A percentile compares a stretch with the other conserved stretches of the same genome.
These are phyloP conservation scores for Megaleporinus macrocephalus DNA, from an alignment of 2,113 vertebrate genomes.

Conservation along the genomic window DNA sequence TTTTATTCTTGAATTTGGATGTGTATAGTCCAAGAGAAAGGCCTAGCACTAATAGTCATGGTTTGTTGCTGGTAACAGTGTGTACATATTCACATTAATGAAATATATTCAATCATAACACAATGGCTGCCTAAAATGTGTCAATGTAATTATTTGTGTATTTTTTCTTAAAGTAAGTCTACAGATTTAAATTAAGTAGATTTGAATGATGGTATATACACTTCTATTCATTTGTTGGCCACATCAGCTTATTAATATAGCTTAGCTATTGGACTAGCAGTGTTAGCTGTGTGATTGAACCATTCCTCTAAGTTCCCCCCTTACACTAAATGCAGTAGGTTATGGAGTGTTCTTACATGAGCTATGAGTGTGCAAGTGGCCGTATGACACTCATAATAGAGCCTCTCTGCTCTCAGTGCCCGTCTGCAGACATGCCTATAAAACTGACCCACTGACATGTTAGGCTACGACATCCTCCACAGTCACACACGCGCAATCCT, in stretches of 20 bases:
- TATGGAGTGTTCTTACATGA: not conserved
- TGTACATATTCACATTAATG: too few relatives aligned
- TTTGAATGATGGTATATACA: not conserved
- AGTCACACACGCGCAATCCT: slow-evolving; percentile 24
- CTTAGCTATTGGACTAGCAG: not conserved
- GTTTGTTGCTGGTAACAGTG: too few relatives aligned
- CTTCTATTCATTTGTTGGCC: not conserved
- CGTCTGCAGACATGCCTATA: slow-evolving; percentile 44
- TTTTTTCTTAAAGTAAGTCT: too few relatives aligned
- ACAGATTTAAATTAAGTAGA: not conserved
- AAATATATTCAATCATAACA: too few relatives aligned
- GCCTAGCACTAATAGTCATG: too few relatives aligned
- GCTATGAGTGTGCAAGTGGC: slow-evolving; percentile 33
- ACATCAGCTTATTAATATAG: not conserved
- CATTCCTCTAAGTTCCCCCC: not conserved
- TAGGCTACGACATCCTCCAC: slow-evolving; percentile 35
- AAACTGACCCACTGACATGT: slow-evolving; percentile 48
- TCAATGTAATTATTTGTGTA: too few relatives aligned
- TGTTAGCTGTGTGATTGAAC: not conserved
- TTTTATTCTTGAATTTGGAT: too few relatives aligned
- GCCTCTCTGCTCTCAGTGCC: slow-evolving; percentile 9
- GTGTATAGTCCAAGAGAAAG: too few relatives aligned
- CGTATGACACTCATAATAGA: slow-evolving; percentile 43
- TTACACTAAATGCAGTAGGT: not conserved
- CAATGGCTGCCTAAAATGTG: too few relatives aligned